Evolutionary conservation across 2,797 vertebrate species (phyloP).

Genomic region (Limnodromus scolopaceus): DNA sequence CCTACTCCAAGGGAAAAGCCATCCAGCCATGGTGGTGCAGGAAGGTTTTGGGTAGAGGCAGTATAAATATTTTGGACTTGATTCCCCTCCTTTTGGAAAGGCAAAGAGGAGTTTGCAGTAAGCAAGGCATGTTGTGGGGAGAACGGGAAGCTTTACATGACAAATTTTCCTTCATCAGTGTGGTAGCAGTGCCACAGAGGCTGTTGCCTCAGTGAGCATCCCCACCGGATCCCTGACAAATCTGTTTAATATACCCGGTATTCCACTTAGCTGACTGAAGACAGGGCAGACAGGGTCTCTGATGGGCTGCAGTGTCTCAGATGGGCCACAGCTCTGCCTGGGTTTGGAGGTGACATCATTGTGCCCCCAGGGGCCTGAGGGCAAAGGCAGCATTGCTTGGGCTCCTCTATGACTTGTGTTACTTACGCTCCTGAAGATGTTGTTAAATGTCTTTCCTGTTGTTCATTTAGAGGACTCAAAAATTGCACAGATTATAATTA

Average conservation of each 20-base stretch:
- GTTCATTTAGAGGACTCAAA: background rate
- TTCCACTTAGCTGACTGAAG: background rate
- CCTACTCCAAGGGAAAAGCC: background rate
- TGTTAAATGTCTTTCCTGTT: background rate
- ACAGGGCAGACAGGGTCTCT: rapidly evolving
- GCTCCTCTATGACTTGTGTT: background rate
- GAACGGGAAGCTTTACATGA: background rate
- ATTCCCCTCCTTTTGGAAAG: background rate
- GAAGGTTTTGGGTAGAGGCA: background rate
- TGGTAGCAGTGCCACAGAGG: background rate
- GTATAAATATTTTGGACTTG: background rate
- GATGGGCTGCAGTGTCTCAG: background rate
- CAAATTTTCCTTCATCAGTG: background rate
- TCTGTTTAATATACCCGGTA: background rate
- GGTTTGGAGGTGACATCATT: background rate
- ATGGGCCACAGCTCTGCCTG: background rate
- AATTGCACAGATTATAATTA: background rate
- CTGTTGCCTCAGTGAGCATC: background rate
- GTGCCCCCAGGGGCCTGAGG: too few species aligned
- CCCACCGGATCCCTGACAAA: background rate
- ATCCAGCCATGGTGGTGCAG: background rate
- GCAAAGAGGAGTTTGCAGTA: background rate
- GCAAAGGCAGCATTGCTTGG: background rate
- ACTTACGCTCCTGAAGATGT: background rate
- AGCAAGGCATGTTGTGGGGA: rapidly evolving